Percentiles rank a stretch among this genome's conserved stretches.
phyloP scores from a whole-genome alignment of 2,888 invertebrate genomes.

The Hermodice carunculata region DNA sequence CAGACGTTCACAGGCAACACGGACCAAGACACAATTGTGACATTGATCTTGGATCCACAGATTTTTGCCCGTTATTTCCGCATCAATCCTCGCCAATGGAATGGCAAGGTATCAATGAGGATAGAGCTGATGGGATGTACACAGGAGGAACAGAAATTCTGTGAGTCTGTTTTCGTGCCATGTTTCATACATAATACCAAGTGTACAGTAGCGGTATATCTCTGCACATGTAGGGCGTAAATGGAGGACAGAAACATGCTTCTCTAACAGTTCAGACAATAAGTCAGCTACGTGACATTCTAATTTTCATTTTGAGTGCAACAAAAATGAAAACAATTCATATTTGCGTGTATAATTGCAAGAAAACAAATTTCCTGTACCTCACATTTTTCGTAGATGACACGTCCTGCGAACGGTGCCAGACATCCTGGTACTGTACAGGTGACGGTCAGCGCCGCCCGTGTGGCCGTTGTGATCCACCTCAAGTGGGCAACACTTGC shows the following conservation, averaged over 20 bases:
- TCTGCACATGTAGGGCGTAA: no score
- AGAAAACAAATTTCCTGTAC: background rate
- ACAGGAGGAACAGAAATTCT: constrained; percentile 45
- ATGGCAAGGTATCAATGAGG: constrained; percentile 45
- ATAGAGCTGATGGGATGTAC: constrained; percentile 53
- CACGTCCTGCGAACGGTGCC: constrained; percentile 54
- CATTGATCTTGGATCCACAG: constrained; percentile 42
- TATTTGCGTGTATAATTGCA: no score
- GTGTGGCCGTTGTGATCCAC: constrained; percentile 57
- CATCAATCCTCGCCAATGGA: constrained; percentile 51
- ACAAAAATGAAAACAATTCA: no score
- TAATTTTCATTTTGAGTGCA: no score
- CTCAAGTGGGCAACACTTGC: constrained; percentile 44
- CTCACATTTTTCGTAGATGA: constrained; percentile 40
- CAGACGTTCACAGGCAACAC: constrained; percentile 47
- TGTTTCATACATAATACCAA: background rate
- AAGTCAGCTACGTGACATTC: no score
- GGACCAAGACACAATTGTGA: constrained; percentile 43
- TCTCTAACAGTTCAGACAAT: no score
- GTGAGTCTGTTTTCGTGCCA: constrained; percentile 39
- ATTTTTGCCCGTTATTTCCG: constrained; percentile 43
- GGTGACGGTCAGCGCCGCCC: constrained; percentile 49
- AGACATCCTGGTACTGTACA: constrained; percentile 52
- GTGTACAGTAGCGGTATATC: no score
- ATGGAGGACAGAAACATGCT: no score